Conservation (phyloP, 2,888 invertebrate genomes). For the Dione juno region DNA sequence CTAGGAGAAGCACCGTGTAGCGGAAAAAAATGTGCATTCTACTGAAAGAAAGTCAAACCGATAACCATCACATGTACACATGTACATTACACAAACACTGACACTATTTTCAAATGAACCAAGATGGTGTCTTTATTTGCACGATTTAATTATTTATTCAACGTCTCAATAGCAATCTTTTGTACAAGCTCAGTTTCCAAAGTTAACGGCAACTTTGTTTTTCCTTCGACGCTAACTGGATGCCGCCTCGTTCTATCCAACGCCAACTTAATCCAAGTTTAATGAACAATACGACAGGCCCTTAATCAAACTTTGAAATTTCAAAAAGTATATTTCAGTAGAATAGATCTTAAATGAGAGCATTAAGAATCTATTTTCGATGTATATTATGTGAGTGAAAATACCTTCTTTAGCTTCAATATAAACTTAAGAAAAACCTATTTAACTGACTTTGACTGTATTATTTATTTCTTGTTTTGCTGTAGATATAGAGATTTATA, state of each 20-base stretch:
- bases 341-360: slow-evolving; percentile 51
- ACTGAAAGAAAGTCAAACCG: background rate
- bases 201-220: slow-evolving; percentile 66
- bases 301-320: slow-evolving; percentile 83
- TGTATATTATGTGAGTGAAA: slow-evolving; percentile 44
- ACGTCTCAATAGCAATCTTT: slow-evolving; percentile 51
- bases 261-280: slow-evolving; percentile 84
- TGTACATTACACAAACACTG: too few relatives aligned
- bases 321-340: slow-evolving; percentile 56
- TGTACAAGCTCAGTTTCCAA: slow-evolving; percentile 63
- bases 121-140: slow-evolving; percentile 1
- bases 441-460: slow-evolving; percentile 79
- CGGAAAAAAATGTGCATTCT: too few relatives aligned
- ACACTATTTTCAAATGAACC: too few relatives aligned
- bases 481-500: slow-evolving; percentile 55
- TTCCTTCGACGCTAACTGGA: slow-evolving; percentile 81
- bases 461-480: slow-evolving; percentile 79
- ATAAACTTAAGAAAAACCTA: slow-evolving; percentile 74
- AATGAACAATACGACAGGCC: slow-evolving; percentile 84
- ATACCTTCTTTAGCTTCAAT: slow-evolving; percentile 49
- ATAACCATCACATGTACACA: background rate
- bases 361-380: slow-evolving; percentile 49
- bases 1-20: too few relatives aligned
- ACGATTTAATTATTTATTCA: slow-evolving; percentile 34
- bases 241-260: slow-evolving; percentile 81